Evolutionary conservation across 2,113 vertebrate species (phyloP).

Genomic region (Grantiella picta): DNA sequence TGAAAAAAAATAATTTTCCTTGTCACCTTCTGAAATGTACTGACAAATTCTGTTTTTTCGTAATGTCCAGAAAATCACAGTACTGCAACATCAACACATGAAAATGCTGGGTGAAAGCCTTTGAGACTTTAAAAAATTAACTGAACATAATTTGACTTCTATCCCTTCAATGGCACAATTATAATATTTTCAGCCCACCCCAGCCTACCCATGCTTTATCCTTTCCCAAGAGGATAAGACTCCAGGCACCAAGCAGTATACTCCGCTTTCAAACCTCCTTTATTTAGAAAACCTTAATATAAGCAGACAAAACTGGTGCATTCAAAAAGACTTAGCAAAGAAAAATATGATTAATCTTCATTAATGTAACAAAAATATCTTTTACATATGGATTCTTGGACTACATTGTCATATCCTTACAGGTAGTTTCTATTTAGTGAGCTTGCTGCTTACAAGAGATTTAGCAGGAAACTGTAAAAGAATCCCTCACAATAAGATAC

Average conservation of each 20-base stretch:
- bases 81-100: background rate
- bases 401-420: background rate
- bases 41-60: background rate
- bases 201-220: background rate
- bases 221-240: background rate
- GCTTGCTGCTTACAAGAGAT: background rate
- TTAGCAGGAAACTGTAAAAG: background rate
- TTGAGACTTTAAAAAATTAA: background rate
- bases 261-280: background rate
- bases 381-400: background rate
- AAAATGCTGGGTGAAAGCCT: background rate
- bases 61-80: background rate
- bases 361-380: background rate
- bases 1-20: background rate
- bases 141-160: background rate
- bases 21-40: background rate
- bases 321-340: background rate
- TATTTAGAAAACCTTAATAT: background rate
- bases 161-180: background rate
- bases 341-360: background rate
- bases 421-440: background rate
- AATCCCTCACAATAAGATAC: background rate
- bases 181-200: background rate
- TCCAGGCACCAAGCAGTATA: background rate
- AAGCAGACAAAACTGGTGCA: background rate